Evolutionary conservation across 2,113 vertebrate genomes (phyloP), one percentile per base, ranked within the genome.

Genomic region (Rynchops niger): DNA sequence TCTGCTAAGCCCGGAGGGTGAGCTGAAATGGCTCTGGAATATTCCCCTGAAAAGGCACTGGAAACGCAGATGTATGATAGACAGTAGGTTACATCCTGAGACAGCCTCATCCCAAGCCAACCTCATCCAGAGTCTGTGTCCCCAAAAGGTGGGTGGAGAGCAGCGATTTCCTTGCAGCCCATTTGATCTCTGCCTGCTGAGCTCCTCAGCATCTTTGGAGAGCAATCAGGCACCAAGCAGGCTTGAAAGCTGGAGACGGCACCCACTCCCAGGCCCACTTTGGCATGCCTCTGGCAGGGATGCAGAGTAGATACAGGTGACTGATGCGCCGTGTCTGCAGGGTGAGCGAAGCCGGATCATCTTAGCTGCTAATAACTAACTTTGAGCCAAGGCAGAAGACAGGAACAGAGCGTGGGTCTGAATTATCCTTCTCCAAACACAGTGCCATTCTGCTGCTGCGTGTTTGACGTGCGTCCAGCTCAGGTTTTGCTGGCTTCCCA

Each of bases 141-240:
- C 61, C 56, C 55, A 17, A 29, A 55, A 15, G 30, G 20, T 29
- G 1, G 9, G n/a, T 16, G 38, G 12, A 38, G 22, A 76, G 61
- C 62, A 12, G n/a, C 3, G 7, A 40, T 45, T 34, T 8, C 2
- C 0, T 4, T 4, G 55, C 55, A 12, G 29, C 10, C 13, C 34
- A 4, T 32, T 36, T 1, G 22, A 7, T 45, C 65, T 27, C 65
- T 43, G 45, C 45, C 26, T 4, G 45, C 55, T 52, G 32, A 62
- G 16, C 27, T 70, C 73, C 26, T 38, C 9, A 1, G 55, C 27
- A 18, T 9, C 55, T 42, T 56, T 0, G 0, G 36, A 58, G 23
- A 30, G 47, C 38, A 20, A 61, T 12, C 25, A 27, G 61, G 70
- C 53, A 29, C 22, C 22, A 45, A 40, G 61, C 15, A 27, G 70